Percentiles rank a stretch among this genome's conserved stretches.
These are phyloP conservation scores for Corythornis cristatus DNA, from an alignment of 2,113 vertebrate genomes.

Conservation along the genomic window DNA sequence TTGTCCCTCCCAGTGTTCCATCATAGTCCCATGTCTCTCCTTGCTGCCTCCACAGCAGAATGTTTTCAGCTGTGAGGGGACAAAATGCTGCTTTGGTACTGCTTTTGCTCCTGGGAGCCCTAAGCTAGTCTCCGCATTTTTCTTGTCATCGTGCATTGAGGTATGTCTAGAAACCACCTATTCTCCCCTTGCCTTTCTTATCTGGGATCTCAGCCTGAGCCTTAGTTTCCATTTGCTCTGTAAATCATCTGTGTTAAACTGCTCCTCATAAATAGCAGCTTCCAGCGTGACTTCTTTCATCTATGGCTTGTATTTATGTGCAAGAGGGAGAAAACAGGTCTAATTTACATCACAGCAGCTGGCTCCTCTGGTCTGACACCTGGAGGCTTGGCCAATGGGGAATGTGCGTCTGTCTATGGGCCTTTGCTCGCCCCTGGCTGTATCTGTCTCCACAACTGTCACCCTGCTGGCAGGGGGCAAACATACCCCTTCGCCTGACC, in stretches of 20 bases:
- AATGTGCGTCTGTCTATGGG: background rate
- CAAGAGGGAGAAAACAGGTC: background rate
- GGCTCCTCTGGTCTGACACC: constrained; percentile 4
- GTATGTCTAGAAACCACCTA: background rate
- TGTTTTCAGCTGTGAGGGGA: background rate
- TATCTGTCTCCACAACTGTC: background rate
- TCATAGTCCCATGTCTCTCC: background rate
- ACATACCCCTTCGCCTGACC: fast-evolving
- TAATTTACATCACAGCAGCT: constrained; percentile 5
- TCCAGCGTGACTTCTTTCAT: constrained; percentile 20
- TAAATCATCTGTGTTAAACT: background rate
- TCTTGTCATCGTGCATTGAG: background rate
- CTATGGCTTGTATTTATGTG: background rate
- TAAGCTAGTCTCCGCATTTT: background rate
- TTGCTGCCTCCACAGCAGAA: background rate
- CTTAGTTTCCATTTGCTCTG: background rate
- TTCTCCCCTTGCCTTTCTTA: background rate
- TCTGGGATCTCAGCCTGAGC: background rate
- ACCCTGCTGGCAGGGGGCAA: background rate
- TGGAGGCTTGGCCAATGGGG: background rate
- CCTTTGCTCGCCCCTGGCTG: background rate
- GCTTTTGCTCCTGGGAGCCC: background rate
- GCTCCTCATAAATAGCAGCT: background rate
- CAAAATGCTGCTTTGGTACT: background rate
- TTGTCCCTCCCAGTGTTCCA: background rate